Percentiles rank a stretch among this genome's conserved stretches.
phyloP scores from a whole-genome alignment of 2,113 vertebrate genomes.

The Microcebus lehilahytsara region DNA sequence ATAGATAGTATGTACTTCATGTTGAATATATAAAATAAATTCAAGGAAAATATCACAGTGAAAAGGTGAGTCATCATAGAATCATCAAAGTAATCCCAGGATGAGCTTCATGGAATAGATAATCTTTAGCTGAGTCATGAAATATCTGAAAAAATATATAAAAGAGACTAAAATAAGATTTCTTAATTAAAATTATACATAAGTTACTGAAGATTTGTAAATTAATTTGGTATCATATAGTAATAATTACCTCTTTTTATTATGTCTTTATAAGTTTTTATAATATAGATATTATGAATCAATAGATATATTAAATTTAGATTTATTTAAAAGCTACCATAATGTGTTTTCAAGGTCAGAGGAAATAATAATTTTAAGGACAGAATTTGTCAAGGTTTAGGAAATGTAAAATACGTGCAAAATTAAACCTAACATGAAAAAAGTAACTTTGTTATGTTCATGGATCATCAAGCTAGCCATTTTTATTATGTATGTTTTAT shows the following conservation, averaged over 20 bases:
- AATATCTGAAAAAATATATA: background rate
- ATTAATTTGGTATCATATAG: background rate
- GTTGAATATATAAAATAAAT: background rate
- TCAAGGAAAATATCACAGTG: background rate
- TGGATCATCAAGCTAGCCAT: background rate
- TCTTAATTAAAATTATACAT: background rate
- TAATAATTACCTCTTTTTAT: background rate
- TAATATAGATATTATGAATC: slow-evolving; percentile 42
- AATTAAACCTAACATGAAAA: background rate
- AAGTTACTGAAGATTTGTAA: background rate
- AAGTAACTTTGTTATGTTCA: background rate
- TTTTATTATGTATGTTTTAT: background rate
- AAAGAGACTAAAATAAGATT: background rate
- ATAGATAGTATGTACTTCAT: background rate
- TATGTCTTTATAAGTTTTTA: background rate
- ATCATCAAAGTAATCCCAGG: background rate
- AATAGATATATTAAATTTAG: slow-evolving; percentile 55
- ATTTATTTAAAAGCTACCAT: slow-evolving; percentile 41
- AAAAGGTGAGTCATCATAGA: background rate
- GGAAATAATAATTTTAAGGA: slow-evolving; percentile 51
- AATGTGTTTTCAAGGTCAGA: slow-evolving; percentile 30
- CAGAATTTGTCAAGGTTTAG: background rate
- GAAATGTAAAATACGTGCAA: background rate
- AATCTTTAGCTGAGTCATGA: background rate
- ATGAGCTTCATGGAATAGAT: background rate